A percentile compares a stretch with the other conserved stretches of the same genome.
phyloP scores from a whole-genome alignment of 2,797 vertebrate species.

The Mastacembelus armatus region DNA sequence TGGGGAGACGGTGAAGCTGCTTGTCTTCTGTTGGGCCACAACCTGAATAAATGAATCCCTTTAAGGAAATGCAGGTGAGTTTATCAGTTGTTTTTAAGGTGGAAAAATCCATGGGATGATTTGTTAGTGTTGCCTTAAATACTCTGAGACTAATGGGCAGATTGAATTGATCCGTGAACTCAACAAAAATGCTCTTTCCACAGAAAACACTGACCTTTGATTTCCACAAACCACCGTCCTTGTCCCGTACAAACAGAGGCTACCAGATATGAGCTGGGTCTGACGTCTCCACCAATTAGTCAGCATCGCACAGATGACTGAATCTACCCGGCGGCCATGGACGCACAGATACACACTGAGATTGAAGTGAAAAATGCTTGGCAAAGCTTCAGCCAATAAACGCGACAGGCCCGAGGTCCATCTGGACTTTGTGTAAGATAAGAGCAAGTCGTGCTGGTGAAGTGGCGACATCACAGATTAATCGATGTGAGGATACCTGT shows the following conservation, averaged over 20 bases:
- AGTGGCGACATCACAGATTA: slow-evolving; percentile 32
- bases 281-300: slow-evolving; percentile 33
- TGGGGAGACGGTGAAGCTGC: too few relatives aligned
- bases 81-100: background rate
- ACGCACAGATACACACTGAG: slow-evolving; percentile 11
- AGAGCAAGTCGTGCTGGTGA: slow-evolving; percentile 9
- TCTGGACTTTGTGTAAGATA: slow-evolving; percentile 30
- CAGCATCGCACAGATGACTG: slow-evolving; percentile 15
- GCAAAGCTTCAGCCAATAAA: slow-evolving; percentile 32
- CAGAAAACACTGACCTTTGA: background rate
- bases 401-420: slow-evolving; percentile 20
- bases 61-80: too few relatives aligned
- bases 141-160: background rate
- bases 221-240: background rate
- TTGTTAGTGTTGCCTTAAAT: slow-evolving; percentile 3
- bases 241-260: background rate
- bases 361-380: slow-evolving; percentile 33
- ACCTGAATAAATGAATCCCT: background rate
- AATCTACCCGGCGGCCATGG: background rate
- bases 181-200: background rate
- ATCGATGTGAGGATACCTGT: background rate
- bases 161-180: slow-evolving; percentile 5
- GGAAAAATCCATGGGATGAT: background rate
- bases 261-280: background rate
- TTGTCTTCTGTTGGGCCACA: background rate